phyloP scores from a whole-genome alignment of 2,888 invertebrate species.

The Scaptomyza parva region DNA sequence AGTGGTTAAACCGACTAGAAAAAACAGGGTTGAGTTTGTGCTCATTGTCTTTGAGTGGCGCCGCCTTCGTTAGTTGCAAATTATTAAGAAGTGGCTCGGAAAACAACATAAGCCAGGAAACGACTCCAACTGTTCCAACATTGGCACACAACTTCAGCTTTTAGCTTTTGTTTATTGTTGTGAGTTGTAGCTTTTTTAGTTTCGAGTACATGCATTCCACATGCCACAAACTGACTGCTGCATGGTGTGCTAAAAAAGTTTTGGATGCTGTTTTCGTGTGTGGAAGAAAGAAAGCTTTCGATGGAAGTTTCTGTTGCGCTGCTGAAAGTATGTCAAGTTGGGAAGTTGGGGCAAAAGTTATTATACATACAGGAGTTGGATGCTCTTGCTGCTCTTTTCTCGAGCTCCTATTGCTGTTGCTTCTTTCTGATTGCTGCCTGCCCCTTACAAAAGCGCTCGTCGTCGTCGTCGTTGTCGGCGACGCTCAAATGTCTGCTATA shows the following conservation, averaged over 20 bases:
- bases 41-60: constrained; percentile 50
- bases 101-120: constrained; percentile 42
- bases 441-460: constrained; percentile 55
- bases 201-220: constrained; percentile 51
- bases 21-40: constrained; percentile 6
- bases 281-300: constrained; percentile 56
- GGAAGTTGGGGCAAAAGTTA: constrained; percentile 45
- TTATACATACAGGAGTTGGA: constrained; percentile 47
- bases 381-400: constrained; percentile 3
- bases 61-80: constrained; percentile 76
- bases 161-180: not conserved
- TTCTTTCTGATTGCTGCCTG: not conserved
- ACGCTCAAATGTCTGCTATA: constrained; percentile 58
- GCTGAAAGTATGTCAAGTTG: constrained; percentile 68
- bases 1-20: constrained; percentile 5
- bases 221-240: constrained; percentile 6
- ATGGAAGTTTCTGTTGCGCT: constrained; percentile 52
- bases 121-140: constrained; percentile 9
- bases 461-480: constrained; percentile 66
- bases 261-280: constrained; percentile 60
- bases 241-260: constrained; percentile 43
- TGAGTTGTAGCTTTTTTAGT: not conserved
- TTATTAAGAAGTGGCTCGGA: constrained; percentile 71
- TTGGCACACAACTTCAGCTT: constrained; percentile 39
- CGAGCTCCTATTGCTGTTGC: constrained; percentile 1